Conservation (phyloP, 2,113 vertebrate species). For the Emydocephalus ijimae region DNA sequence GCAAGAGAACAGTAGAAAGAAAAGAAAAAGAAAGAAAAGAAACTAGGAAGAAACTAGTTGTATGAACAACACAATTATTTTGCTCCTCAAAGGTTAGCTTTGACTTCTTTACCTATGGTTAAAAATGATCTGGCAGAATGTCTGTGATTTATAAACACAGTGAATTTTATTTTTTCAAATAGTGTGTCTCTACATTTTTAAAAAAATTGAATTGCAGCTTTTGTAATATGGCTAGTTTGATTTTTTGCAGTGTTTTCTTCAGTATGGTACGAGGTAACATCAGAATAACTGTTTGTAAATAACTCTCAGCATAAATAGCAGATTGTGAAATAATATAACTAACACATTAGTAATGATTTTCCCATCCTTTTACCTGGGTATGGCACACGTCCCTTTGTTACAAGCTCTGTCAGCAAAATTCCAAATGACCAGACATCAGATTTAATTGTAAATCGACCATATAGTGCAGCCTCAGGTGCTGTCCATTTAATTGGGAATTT, state of each 20-base stretch:
- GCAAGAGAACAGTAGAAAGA: neutral
- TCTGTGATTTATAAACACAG: neutral
- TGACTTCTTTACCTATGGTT: neutral
- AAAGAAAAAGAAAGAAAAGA: neutral
- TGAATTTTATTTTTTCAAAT: neutral
- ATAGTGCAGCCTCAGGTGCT: constrained; percentile 89
- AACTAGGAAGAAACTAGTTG: neutral
- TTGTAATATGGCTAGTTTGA: neutral
- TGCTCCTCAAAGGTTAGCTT: neutral
- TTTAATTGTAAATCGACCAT: constrained; percentile 95
- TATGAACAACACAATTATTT: neutral
- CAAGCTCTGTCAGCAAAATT: constrained; percentile 89
- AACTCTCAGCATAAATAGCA: neutral
- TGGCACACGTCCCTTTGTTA: constrained; percentile 94
- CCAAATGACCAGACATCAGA: constrained; percentile 97
- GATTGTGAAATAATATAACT: neutral
- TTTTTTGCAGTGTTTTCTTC: neutral
- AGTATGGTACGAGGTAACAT: neutral
- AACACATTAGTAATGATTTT: neutral
- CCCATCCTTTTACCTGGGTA: constrained; percentile 83
- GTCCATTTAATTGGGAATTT: constrained; percentile 98
- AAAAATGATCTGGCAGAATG: neutral
- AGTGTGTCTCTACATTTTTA: neutral
- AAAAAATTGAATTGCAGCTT: neutral
- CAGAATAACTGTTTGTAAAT: neutral